Percentiles rank a stretch among this genome's conserved stretches.
Conservation (phyloP, 2,113 vertebrate genomes). For the Aldabrachelys gigantea region DNA sequence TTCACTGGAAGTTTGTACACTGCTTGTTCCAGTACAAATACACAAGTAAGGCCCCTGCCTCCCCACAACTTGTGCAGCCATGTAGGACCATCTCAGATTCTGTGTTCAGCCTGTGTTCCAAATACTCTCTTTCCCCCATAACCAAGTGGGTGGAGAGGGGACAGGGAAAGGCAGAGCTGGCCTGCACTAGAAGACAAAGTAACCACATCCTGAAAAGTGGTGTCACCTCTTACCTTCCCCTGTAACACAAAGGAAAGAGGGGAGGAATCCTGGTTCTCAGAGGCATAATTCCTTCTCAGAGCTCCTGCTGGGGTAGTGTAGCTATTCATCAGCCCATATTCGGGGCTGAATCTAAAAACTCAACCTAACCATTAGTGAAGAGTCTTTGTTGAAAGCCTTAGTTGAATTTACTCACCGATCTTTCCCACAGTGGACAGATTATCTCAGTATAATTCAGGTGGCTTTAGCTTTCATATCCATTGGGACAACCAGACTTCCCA, state of each 20-base stretch:
- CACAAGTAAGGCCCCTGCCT: not conserved
- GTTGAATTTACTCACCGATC: not conserved
- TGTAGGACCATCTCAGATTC: not conserved
- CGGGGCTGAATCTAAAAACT: not conserved
- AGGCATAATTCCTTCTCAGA: not conserved
- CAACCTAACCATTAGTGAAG: not conserved
- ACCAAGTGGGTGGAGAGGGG: not conserved
- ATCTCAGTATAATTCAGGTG: not conserved
- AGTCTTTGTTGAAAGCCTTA: not conserved
- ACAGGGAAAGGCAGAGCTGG: not conserved
- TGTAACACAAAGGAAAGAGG: not conserved
- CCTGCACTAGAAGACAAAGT: not conserved
- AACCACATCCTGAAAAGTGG: not conserved
- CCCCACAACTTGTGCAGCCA: not conserved
- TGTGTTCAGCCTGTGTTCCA: not conserved
- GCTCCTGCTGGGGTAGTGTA: not conserved
- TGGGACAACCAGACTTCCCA: not conserved
- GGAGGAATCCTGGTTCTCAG: not conserved
- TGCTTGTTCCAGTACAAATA: not conserved
- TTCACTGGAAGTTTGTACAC: not conserved
- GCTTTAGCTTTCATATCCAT: not conserved
- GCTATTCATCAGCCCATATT: not conserved
- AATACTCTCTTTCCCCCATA: not conserved
- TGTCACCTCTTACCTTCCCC: not conserved
- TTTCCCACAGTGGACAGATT: not conserved